Evolutionary conservation across 35 echinoderm and acorn worm genomes (phyloP).

Genomic region (Lytechinus variegatus): DNA sequence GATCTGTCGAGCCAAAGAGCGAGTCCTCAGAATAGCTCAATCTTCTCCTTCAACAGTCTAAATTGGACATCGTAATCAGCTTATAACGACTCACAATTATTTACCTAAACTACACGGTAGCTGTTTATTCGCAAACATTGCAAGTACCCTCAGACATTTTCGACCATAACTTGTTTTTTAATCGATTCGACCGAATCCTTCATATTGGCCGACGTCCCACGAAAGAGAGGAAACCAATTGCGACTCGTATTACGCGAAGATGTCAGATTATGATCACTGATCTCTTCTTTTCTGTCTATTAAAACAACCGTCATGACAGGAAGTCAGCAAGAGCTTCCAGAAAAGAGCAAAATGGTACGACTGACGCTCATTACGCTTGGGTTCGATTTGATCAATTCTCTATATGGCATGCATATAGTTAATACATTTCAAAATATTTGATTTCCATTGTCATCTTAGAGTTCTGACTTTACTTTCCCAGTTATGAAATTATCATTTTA

Average conservation of each 20-base stretch:
- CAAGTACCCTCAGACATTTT: not conserved
- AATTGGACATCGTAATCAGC: not conserved
- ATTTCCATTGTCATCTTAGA: not conserved
- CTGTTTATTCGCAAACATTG: not conserved
- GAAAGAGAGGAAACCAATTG: not conserved
- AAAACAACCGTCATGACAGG: not conserved
- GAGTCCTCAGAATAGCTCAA: not conserved
- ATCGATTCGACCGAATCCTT: slow-evolving; percentile 9
- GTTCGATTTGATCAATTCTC: not conserved
- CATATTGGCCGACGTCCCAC: not conserved
- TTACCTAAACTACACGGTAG: slow-evolving; percentile 1
- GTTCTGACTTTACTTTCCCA: not conserved
- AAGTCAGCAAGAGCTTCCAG: not conserved
- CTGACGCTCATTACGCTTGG: not conserved
- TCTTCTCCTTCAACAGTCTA: not conserved
- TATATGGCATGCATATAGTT: not conserved
- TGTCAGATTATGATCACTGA: not conserved
- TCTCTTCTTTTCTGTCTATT: not conserved
- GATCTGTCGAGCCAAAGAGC: not conserved
- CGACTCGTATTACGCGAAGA: not conserved
- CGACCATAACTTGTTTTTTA: not conserved
- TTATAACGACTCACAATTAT: not conserved
- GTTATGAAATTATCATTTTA: not conserved
- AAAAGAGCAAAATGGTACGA: not conserved
- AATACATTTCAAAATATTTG: not conserved